These are phyloP conservation scores for Plebejus anna DNA, from an alignment of 2,888 invertebrate species.

Conservation along the genomic window DNA sequence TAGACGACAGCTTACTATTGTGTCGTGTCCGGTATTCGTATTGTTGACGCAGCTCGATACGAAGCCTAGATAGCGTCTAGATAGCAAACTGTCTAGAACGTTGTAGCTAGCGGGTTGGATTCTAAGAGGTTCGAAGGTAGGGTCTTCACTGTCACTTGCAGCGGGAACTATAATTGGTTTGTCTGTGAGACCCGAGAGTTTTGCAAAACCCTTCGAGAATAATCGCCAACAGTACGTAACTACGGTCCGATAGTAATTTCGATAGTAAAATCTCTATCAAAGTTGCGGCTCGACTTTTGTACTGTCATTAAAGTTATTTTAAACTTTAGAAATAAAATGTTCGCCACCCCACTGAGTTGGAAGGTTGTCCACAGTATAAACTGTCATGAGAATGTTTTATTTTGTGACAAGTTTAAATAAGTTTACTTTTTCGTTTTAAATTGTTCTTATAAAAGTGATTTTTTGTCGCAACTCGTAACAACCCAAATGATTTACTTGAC, in stretches of 20 bases:
- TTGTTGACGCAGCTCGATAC: constrained; percentile 24
- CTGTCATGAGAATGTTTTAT: constrained; percentile 32
- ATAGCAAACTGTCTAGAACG: constrained; percentile 23
- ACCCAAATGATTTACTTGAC: constrained; percentile 16
- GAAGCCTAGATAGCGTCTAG: constrained; percentile 18
- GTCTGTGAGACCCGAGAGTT: constrained; percentile 3
- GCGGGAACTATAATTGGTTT: constrained; percentile 6
- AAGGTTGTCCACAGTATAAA: constrained; percentile 35
- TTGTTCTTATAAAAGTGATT: constrained; percentile 15
- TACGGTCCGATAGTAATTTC: constrained; percentile 33
- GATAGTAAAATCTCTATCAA: constrained; percentile 35
- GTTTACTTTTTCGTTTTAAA: constrained; percentile 27
- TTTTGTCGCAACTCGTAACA: constrained; percentile 6
- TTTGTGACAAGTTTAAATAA: constrained; percentile 24
- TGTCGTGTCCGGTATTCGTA: constrained; percentile 16
- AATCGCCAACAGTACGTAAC: background rate
- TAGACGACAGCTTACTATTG: constrained; percentile 20
- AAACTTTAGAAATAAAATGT: constrained; percentile 38
- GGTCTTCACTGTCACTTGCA: constrained; percentile 17
- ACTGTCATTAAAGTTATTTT: constrained; percentile 37
- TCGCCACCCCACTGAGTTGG: constrained; percentile 35
- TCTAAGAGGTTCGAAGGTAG: constrained; percentile 22
- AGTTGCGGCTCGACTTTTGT: constrained; percentile 34
- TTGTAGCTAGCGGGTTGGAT: background rate
- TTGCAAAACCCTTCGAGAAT: background rate